A percentile compares a stretch with the other conserved stretches of the same genome.
Conservation (phyloP, 2,113 vertebrate species). For the Engraulis encrasicolus region DNA sequence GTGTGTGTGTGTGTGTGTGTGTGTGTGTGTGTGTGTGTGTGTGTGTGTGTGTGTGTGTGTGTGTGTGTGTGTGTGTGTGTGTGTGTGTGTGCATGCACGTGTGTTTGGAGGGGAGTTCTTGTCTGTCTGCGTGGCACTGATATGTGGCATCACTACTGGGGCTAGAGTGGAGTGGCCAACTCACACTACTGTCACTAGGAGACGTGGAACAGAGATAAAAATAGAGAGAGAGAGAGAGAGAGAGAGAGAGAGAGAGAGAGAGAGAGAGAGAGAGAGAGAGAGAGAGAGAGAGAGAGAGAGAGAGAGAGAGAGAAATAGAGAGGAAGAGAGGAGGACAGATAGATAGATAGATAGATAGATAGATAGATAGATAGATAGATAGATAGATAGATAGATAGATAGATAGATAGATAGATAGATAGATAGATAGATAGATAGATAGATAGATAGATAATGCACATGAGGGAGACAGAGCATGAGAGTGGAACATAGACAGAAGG, state of each 20-base stretch:
- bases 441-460: background rate
- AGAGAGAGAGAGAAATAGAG: background rate
- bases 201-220: background rate
- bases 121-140: slow-evolving; percentile 31
- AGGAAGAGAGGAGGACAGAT: slow-evolving; percentile 14
- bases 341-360: background rate
- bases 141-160: background rate
- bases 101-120: background rate
- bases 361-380: background rate
- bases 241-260: background rate
- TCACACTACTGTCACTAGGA: background rate
- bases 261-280: background rate
- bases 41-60: background rate
- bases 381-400: background rate
- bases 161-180: background rate
- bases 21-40: background rate
- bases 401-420: background rate
- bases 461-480: background rate
- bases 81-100: background rate
- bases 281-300: background rate
- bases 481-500: background rate
- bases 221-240: background rate
- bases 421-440: background rate
- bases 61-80: background rate
- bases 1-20: background rate